phyloP scores from a whole-genome alignment of 2,888 invertebrate genomes.

The Lasioglossum figueresi region DNA sequence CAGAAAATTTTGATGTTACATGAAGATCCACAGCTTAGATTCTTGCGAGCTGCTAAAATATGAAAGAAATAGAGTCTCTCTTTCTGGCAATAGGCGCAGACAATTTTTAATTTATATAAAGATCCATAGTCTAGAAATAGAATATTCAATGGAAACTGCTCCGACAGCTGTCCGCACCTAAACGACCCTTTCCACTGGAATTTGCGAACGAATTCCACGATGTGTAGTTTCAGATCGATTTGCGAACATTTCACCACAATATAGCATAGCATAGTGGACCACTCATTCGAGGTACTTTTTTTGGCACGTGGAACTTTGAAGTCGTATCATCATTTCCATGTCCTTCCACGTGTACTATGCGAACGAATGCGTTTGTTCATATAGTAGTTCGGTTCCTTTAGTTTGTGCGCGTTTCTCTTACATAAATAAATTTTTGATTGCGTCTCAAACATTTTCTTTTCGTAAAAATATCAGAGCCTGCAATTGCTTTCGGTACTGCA shows the following conservation, averaged over 20 bases:
- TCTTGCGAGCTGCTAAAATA: no score
- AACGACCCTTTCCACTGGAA: not conserved
- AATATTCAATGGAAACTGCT: not conserved
- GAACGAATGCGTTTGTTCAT: not conserved
- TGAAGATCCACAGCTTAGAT: no score
- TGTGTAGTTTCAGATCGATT: not conserved
- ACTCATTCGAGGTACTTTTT: no score
- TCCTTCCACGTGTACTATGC: not conserved
- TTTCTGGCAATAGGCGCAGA: no score
- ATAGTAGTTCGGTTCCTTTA: no score
- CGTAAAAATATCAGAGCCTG: not conserved
- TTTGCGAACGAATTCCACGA: not conserved
- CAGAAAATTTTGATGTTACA: no score
- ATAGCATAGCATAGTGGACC: not conserved
- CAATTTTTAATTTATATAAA: not conserved
- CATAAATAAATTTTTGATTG: not conserved
- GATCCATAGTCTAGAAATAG: not conserved
- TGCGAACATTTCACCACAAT: not conserved
- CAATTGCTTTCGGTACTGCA: not conserved
- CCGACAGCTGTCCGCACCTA: not conserved
- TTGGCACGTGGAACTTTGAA: no score
- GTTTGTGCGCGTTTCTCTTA: not conserved
- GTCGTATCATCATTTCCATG: no score
- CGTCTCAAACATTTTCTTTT: not conserved
- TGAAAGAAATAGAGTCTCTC: no score